Conservation (phyloP, 1,140 invertebrate species). For the Cephus cinctus region DNA sequence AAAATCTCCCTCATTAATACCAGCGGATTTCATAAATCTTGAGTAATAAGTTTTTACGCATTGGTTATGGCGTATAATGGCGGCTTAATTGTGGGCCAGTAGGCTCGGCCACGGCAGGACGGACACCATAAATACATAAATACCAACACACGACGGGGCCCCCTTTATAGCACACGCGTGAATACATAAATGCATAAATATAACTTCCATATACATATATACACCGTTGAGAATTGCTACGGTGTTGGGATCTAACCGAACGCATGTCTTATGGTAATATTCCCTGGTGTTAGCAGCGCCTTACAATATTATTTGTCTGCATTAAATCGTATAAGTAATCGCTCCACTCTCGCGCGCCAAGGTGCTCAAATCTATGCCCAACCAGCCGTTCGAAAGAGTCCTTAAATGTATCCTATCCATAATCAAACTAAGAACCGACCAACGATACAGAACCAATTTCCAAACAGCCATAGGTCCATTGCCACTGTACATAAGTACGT, state of each 20-base stretch:
- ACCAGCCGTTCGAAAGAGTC: too few species aligned
- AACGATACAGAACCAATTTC: not conserved
- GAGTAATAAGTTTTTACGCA: conserved; percentile 39
- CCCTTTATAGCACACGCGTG: conserved; percentile 28
- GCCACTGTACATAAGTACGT: too few species aligned
- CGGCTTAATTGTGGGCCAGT: conserved; percentile 35
- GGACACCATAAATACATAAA: conserved; percentile 32
- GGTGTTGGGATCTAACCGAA: too few species aligned
- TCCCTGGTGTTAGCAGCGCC: conserved; percentile 33
- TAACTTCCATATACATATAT: conserved; percentile 11
- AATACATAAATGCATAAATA: conserved; percentile 47
- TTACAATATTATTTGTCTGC: conserved; percentile 40
- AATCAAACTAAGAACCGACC: not conserved
- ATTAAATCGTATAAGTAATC: conserved; percentile 31
- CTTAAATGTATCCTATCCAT: too few species aligned
- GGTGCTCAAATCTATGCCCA: conserved; percentile 12
- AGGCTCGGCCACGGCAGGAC: conserved; percentile 12
- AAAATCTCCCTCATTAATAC: conserved; percentile 39
- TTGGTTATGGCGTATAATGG: conserved; percentile 34
- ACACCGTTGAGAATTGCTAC: not conserved
- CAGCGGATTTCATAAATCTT: conserved; percentile 38
- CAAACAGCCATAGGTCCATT: not conserved
- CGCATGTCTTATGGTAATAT: conserved; percentile 46
- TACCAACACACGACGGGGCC: conserved; percentile 35
- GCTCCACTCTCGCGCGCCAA: conserved; percentile 9